Percentiles rank a stretch among this genome's conserved stretches.
phyloP scores from a whole-genome alignment of 2,113 vertebrate genomes.

The Brachypteracias leptosomus region DNA sequence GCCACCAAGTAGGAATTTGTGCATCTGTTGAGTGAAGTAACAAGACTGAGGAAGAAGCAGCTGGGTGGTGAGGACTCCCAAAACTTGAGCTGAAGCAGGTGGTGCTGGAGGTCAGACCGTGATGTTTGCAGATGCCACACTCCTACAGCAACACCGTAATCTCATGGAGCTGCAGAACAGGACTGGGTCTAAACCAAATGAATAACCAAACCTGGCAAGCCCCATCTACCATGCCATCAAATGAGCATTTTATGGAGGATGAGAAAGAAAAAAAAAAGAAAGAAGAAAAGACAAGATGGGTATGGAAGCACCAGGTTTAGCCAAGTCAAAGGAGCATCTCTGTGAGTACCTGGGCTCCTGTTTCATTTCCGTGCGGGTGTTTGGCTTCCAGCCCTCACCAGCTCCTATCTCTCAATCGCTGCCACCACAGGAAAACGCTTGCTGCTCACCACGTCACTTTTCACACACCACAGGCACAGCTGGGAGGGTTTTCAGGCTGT shows the following conservation, averaged over 20 bases:
- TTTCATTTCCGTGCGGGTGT: background rate
- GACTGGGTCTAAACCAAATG: background rate
- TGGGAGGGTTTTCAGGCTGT: background rate
- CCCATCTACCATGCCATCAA: background rate
- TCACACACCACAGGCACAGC: background rate
- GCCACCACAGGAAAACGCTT: slow-evolving; percentile 36
- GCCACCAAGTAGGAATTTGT: background rate
- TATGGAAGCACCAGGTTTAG: background rate
- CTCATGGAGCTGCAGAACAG: background rate
- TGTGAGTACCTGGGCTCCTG: background rate
- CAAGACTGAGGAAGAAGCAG: background rate
- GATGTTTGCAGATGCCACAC: background rate
- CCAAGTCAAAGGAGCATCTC: background rate
- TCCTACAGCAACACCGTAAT: background rate
- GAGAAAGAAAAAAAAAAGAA: background rate
- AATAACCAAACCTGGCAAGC: background rate
- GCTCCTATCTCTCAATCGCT: slow-evolving; percentile 19
- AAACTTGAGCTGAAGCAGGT: background rate
- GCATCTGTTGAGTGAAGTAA: background rate
- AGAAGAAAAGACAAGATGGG: background rate
- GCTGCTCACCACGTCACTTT: slow-evolving; percentile 28
- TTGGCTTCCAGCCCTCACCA: background rate
- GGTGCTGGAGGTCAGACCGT: background rate
- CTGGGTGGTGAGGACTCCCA: background rate
- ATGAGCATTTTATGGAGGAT: background rate